Percentiles rank a stretch among this genome's conserved stretches.
These are phyloP conservation scores for Pygmarrhopalites habei DNA, from an alignment of 1,140 invertebrate genomes.

Conservation along the genomic window DNA sequence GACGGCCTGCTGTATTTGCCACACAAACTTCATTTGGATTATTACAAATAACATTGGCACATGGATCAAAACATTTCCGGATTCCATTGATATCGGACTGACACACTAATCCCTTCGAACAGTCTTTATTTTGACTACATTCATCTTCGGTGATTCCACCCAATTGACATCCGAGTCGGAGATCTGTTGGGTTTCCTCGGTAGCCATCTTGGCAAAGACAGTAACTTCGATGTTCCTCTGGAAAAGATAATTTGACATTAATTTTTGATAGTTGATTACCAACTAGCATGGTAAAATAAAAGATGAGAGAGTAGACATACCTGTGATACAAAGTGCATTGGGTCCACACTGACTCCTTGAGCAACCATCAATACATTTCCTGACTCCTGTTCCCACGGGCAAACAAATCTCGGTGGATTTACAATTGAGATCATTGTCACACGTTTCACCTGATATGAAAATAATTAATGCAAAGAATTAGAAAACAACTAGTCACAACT, in stretches of 20 bases:
- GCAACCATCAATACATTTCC: constrained; percentile 78
- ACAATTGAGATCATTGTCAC: constrained; percentile 69
- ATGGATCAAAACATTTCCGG: constrained; percentile 65
- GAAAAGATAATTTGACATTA: no score
- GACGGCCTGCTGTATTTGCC: constrained; percentile 55
- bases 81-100: constrained; percentile 49
- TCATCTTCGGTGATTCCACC: constrained; percentile 45
- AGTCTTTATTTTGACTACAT: constrained; percentile 65
- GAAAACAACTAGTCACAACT: no score
- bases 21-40: constrained; percentile 66
- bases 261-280: not conserved
- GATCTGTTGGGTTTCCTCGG: constrained; percentile 67
- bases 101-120: constrained; percentile 53
- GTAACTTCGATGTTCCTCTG: constrained; percentile 68
- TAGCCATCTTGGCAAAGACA: constrained; percentile 69
- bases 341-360: constrained; percentile 78
- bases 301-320: no score
- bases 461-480: no score
- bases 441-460: constrained; percentile 65
- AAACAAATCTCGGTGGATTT: constrained; percentile 75
- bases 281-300: not conserved
- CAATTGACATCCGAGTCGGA: constrained; percentile 62
- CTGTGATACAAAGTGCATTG: constrained; percentile 76
- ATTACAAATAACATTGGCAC: constrained; percentile 67
- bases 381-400: constrained; percentile 59